Base-by-base conservation (phyloP, 1,140 invertebrate genomes). In the Alviniconcha marisindica region DNA sequence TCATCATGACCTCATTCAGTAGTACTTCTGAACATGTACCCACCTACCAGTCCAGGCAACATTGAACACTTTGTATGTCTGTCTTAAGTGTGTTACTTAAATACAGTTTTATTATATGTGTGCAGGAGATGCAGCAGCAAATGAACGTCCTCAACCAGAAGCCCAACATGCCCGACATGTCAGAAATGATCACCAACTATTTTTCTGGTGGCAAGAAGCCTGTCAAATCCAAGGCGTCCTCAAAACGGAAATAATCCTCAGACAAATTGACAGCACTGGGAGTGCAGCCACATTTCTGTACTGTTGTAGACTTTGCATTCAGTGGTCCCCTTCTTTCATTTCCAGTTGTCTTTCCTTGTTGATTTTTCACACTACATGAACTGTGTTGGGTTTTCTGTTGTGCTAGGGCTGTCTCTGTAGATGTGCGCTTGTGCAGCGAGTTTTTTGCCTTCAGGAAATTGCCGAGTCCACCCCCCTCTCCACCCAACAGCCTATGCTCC, bases 131-230 rank as follows among this genome's bases (percentile, higher is more conserved):
- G 89, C 91, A 93, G 86, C 85, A 88, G 15, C 90, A 91, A 80
- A 93, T 93, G 92, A 93, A 91, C 82, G 89, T 89, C 18, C 85
- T 93, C 4, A 93, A 90, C 85, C 87, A 90, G 40, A 91, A 91
- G 74, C 90, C 89, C 0, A 91, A 85, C 83, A 83, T 93, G 84
- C 92, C 92, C 24, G 92, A 93, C 74, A 86, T 92, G 77, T 91
- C 92, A 36, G 92, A 93, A 80, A 88, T 91, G 84, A 85, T 93
- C 40, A 83, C 86, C 28, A 85, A 83, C 48, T 77, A 84, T 18
- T 83, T 87, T 48, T 85, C 83, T 28, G 84, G 86, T 14, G 86
- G 86, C 7, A 87, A 85, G 71, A 87, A 87, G 56, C 60, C 86
- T 12, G 71, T 84, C 18, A 87, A 87, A 66, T n/a, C 83, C 18